Evolutionary conservation across 2,113 vertebrate species (phyloP), one percentile per base, ranked within the genome.

Genomic region (Tupaia chinensis): DNA sequence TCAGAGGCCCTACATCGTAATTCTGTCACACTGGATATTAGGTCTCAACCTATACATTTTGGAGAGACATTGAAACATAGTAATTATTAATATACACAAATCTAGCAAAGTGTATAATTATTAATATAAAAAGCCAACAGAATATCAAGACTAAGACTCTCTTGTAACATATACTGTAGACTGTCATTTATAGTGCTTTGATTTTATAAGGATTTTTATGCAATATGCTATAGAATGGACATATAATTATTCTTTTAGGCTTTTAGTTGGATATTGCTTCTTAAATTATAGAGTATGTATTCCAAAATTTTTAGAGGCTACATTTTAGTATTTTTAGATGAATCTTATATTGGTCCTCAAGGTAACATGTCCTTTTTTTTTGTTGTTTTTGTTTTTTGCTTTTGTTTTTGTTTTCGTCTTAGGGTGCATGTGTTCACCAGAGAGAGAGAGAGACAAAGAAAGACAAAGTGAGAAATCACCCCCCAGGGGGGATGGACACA

Each of bases 171-270:
- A 5, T 12, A 34, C 12, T 54, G 2, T 69, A 16, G 19, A 23
- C 27, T 69, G 53, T n/a, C 27, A 60, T 91, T 91, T 76, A 54
- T 65, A 53, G n/a, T 69, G 53, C 44, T 77, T 93, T 93, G 25
- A 87, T 84, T 93, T 82, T 85, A 12, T 11, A 73, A 60, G 44
- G 23, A 83, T 92, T 85, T 90, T 68, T 66, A 9, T 87, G 16
- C 7, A 77, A 3, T 84, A 0, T 70, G 13, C n/a, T 34, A 20
- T 25, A 65, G 12, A 68, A 15, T 63, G 83, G 54, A 95, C 68
- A 61, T 13, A n/a, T 10, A 25, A 25, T 1, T 53, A 23, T 16
- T 82, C 3, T 19, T 79, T 83, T 56, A 20, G 63, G 17, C 13
- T 91, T 3, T 76, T 76, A 65, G 86, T 56, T 61, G 3, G 22